Percentiles rank a stretch among this genome's conserved stretches.
Conservation (phyloP, 1,140 invertebrate species). For the Drosophila arawakana region DNA sequence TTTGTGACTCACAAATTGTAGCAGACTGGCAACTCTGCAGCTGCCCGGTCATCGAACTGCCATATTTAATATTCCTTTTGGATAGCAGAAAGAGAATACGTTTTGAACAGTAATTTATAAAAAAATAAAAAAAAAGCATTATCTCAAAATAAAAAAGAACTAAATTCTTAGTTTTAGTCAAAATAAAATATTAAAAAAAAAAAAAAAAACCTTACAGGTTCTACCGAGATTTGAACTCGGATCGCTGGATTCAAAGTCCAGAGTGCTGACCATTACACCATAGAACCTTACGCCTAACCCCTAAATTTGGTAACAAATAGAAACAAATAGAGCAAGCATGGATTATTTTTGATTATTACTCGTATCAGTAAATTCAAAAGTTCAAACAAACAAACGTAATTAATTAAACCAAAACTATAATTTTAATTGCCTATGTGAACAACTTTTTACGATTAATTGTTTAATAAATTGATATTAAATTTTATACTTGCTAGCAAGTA, state of each 20-base stretch:
- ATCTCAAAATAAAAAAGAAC: background rate
- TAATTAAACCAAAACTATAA: background rate
- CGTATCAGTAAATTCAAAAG: background rate
- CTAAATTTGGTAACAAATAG: constrained; percentile 18
- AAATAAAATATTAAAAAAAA: constrained; percentile 1
- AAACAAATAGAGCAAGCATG: background rate
- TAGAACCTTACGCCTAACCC: constrained; percentile 85
- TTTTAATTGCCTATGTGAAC: no score
- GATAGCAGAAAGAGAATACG: no score
- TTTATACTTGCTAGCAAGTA: no score
- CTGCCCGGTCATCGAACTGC: background rate
- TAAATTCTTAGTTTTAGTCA: background rate
- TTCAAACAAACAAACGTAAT: background rate
- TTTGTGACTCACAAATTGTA: background rate
- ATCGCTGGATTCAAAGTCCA: constrained; percentile 96
- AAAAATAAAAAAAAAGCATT: background rate
- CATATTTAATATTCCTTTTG: background rate
- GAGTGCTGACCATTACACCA: constrained; percentile 96
- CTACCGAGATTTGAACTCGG: constrained; percentile 94
- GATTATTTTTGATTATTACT: background rate
- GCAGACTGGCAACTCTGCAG: background rate
- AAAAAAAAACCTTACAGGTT: constrained; percentile 85
- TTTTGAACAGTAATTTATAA: background rate
- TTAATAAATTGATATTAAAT: no score
- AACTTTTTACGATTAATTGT: background rate